Evolutionary conservation across 1,140 invertebrate genomes (phyloP), one percentile per base, ranked within the genome.

Genomic region (Rhizoglyphus robini): DNA sequence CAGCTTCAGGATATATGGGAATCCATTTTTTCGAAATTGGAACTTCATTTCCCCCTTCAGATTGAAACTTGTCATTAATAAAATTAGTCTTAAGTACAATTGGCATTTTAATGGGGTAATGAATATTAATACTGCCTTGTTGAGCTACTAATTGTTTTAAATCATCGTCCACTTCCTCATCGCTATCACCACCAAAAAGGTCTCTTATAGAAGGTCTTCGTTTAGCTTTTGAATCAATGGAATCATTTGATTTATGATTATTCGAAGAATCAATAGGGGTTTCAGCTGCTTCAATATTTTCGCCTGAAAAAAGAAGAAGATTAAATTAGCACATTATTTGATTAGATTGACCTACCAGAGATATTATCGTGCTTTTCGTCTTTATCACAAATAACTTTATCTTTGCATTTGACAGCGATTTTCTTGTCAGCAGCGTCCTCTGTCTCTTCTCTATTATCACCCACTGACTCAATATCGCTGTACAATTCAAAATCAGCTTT

Each of bases 391-490:
- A 3, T 65, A 34, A 11, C 27, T 18, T 68, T 61, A 30, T 68
- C 68, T 63, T 4, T 47, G 31, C 8, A 57, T 38, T 61, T 65
- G 58, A 3, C 54, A 29, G 4, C 58, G 27, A 25, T 48, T 36
- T 32, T 58, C 30, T 64, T 57, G 27, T 66, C 63, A 64, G 25
- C 61, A 32, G 8, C 51, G 51, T 54, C 20, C 5, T 41, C 61
- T 11, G 3, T 13, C 23, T 63, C 36, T 11, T 15, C 13, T 30
- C 51, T 48, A 57, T 64, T 27, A 11, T 69, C 69, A 68, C 69
- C 68, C 57, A 70, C 67, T 27, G 67, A 72, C 70, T 80, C 80
- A 57, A 82, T 81, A 66, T 82, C 81, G 70, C 80, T 80, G 67
- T 82, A 82, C 32, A 81, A 76, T 70, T 76, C 75, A 23, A 74